These are phyloP conservation scores for Pseudochaenichthys georgianus DNA, from an alignment of 2,797 vertebrate genomes.

Conservation along the genomic window DNA sequence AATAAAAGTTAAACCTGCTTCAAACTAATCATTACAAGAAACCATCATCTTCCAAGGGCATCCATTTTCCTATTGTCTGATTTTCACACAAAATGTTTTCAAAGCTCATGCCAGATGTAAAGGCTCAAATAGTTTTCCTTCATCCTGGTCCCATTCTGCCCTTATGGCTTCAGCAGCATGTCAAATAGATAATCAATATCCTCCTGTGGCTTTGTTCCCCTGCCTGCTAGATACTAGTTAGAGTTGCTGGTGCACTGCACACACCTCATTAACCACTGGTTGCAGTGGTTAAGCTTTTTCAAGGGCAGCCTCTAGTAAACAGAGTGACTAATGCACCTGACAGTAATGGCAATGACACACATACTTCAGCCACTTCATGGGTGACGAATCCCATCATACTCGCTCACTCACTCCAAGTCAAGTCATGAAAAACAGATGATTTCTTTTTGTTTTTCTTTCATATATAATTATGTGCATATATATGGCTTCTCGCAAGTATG, in stretches of 20 bases:
- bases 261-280: constrained; percentile 78
- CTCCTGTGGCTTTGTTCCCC: constrained; percentile 57
- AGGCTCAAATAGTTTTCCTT: too few species aligned
- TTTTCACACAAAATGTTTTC: constrained; percentile 47
- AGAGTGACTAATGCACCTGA: constrained; percentile 71
- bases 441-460: constrained; percentile 8
- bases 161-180: constrained; percentile 50
- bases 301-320: constrained; percentile 56
- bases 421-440: constrained; percentile 13
- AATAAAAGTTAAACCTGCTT: constrained; percentile 41
- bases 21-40: constrained; percentile 35
- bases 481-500: background rate
- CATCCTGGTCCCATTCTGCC: constrained; percentile 45
- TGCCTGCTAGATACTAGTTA: constrained; percentile 71
- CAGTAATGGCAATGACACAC: constrained; percentile 66
- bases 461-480: background rate
- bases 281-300: constrained; percentile 59
- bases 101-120: constrained; percentile 13
- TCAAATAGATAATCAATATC: constrained; percentile 78
- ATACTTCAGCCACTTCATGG: constrained; percentile 54
- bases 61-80: constrained; percentile 31
- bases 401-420: constrained; percentile 7
- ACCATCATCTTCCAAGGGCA: constrained; percentile 22
- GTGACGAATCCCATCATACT: constrained; percentile 15
- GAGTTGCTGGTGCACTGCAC: constrained; percentile 65